Evolutionary conservation across 2,113 vertebrate genomes (phyloP), one percentile per base, ranked within the genome.

Genomic region (Sialia sialis): DNA sequence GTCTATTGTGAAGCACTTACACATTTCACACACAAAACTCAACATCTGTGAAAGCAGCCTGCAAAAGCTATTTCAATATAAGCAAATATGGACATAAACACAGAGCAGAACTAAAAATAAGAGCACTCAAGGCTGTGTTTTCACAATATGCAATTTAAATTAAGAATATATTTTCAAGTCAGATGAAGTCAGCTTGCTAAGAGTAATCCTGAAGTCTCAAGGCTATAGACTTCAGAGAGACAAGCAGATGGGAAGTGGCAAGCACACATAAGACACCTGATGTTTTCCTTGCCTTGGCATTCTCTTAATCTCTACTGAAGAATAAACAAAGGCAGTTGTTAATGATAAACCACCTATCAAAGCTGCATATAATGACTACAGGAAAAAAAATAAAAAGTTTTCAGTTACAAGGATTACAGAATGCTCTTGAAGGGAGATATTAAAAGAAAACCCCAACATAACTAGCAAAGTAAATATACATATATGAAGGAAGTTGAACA

Each of bases 321-420:
- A 84, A 93, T 49, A 96, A 92, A 92, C 64, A 81, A 90, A 93
- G 60, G 60, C 36, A 89, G 56, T 36, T 81, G 89, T 86, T 89
- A 95, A 89, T 67, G 72, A 90, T 68, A 91, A 84, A 54, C 69
- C 16, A 93, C 52, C 36, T 51, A 84, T 21, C 43, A 84, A 90
- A 95, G 60, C n/a, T 85, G 39, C 60, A 48, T 4, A 10, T 36
- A 84, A 69, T 25, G 36, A 68, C 43, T 55, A 59, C 1, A 63
- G n/a, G 16, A 59, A 58, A 34, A 86, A 59, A 58, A 34, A 86
- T 18, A 66, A 49, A 76, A 18, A 34, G 38, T 1, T 64, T 49
- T 90, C 55, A 6, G 23, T 88, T 77, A 74, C 19, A 83, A n/a
- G 64, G 43, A 73, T 81, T 90, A 36, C 20, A 84, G 64, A 80